phyloP scores from a whole-genome alignment of 2,113 vertebrate genomes.

The Canis aureus region DNA sequence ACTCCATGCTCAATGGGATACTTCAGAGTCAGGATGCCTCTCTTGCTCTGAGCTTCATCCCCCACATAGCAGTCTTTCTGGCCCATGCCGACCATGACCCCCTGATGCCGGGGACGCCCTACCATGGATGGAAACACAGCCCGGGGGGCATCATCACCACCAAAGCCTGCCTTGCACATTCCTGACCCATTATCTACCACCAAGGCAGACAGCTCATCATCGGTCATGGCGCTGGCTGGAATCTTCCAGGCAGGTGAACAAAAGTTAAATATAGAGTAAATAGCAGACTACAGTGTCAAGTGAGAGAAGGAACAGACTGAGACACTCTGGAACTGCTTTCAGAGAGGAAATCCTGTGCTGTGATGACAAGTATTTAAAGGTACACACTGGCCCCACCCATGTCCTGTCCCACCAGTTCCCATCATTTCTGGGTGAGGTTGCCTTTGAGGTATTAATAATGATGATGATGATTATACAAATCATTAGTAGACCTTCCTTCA shows the following conservation, averaged over 20 bases:
- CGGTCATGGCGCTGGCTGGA: conserved; percentile 76
- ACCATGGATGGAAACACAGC: conserved; percentile 88
- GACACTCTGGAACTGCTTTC: not conserved
- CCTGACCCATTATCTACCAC: conserved; percentile 88
- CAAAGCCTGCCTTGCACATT: conserved; percentile 88
- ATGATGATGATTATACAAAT: conserved; percentile 19
- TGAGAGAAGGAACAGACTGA: not conserved
- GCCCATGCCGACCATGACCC: conserved; percentile 87
- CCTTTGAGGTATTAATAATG: conserved; percentile 60
- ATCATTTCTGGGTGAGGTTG: not conserved
- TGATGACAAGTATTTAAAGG: conserved; percentile 72
- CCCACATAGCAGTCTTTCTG: conserved; percentile 88
- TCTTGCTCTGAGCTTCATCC: conserved; percentile 89
- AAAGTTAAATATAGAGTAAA: not conserved
- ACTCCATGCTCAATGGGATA: conserved; percentile 86
- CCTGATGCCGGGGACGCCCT: conserved; percentile 87
- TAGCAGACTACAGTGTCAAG: not conserved
- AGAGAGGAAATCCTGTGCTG: not conserved
- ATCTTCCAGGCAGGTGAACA: not conserved
- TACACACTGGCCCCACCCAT: not conserved
- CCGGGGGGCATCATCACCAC: conserved; percentile 84
- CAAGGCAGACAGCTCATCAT: conserved; percentile 85
- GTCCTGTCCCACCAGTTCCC: not conserved
- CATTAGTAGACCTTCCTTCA: conserved; percentile 50
- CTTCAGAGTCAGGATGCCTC: conserved; percentile 87